Evolutionary conservation across 2,888 invertebrate species (phyloP), one percentile per base, ranked within the genome.

Genomic region (Acanthococcus lagerstroemiae): DNA sequence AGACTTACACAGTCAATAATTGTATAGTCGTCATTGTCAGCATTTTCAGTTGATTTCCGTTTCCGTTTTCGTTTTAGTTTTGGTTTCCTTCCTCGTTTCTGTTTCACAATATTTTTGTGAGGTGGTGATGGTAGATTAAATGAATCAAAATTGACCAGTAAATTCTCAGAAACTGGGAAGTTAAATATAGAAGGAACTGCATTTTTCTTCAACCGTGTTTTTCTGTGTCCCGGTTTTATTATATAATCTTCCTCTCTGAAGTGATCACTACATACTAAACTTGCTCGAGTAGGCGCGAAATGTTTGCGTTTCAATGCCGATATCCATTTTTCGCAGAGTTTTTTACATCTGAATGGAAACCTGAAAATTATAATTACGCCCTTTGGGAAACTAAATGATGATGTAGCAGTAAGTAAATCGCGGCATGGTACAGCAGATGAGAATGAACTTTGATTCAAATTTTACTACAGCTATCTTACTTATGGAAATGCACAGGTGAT

Each of bases 171-270:
- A 21, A 58, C 46, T 25, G 58, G 58, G 24, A 58, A 58, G 44
- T 58, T 58, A 46, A 58, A 58, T 45, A 58, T 37, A 15, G 58
- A 45, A 0, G 58, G 58, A 24, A 58, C 58, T 25, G 58, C 58
- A 19, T 45, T 44, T 25, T 24, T 45, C 44, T 37, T 46, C 17
- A 58, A 17, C 12, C 58, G 58, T 46, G 25, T 58, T 7, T 58
- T 58, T 0, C 25, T 58, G 45, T 45, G 44, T 46, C 44, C 58
- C 12, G 58, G 58, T 17, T 58, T 58, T 17, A 44, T 22, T 2
- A 58, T 46, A n/a, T 58, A 66, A 57, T 66, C 66, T 26, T 66
- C 58, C 54, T 66, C 44, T n/a, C 58, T 66, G 9, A 66, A 66
- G 37, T 66, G 57, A 25, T 57, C 58, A 52, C 46, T 66, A 19